A percentile compares a stretch with the other conserved stretches of the same genome.
Conservation (phyloP, 2,113 vertebrate species). For the Empidonax alnorum region DNA sequence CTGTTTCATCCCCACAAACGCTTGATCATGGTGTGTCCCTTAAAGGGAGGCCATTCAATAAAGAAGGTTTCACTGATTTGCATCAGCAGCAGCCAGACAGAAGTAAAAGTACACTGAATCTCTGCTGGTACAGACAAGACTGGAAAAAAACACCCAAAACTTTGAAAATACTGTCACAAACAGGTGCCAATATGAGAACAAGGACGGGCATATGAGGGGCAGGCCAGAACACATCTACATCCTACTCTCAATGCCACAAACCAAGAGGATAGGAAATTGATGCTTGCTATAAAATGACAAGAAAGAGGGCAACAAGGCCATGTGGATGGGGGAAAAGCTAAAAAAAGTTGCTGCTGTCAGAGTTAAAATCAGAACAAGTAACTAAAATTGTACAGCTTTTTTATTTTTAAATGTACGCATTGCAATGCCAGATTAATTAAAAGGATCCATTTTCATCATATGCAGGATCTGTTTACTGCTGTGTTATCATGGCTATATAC, state of each 20-base stretch:
- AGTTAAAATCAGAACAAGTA: not conserved
- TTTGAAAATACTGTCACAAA: not conserved
- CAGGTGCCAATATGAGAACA: fast-evolving
- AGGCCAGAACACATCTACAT: not conserved
- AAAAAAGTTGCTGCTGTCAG: not conserved
- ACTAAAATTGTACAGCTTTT: not conserved
- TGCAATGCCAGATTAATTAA: not conserved
- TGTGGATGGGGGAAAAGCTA: not conserved
- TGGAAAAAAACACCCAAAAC: fast-evolving
- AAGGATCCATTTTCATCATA: not conserved
- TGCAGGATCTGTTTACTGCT: not conserved
- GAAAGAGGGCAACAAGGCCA: not conserved
- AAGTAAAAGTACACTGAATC: not conserved
- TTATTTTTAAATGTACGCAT: not conserved
- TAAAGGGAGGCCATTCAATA: not conserved
- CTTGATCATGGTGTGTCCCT: not conserved
- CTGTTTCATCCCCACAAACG: not conserved
- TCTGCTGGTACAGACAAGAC: not conserved
- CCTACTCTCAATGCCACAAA: not conserved
- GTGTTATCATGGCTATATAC: not conserved
- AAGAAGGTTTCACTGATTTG: not conserved
- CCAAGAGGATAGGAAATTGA: not conserved
- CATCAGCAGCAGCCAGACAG: not conserved
- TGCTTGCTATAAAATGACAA: not conserved
- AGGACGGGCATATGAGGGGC: not conserved